Evolutionary conservation across 2,888 invertebrate species (phyloP).

Genomic region (Caenorhabditis wallacei): DNA sequence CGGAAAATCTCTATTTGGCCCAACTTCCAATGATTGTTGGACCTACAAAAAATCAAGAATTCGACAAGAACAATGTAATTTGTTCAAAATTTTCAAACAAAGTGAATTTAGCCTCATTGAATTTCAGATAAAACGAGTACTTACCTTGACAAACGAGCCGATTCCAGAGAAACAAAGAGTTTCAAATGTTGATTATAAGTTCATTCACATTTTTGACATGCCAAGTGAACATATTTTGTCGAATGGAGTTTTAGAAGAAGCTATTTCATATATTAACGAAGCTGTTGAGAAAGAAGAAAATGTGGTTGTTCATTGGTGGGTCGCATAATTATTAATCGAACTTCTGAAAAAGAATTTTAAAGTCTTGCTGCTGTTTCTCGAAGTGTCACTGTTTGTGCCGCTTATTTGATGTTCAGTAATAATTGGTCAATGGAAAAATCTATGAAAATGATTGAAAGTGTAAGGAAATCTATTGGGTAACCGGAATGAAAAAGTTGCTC

Average conservation of each 20-base stretch:
- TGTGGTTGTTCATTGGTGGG: conserved; percentile 57
- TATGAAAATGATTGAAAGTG: conserved; percentile 38
- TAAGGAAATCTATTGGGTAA: conserved; percentile 35
- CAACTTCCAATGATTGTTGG: conserved; percentile 47
- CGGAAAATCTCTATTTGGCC: conserved; percentile 48
- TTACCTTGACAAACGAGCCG: conserved; percentile 31
- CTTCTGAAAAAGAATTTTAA: conserved; percentile 7
- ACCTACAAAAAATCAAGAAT: conserved; percentile 14
- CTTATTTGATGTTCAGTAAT: conserved; percentile 40
- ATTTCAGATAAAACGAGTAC: conserved; percentile 43
- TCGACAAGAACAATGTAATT: conserved; percentile 40
- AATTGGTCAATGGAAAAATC: conserved; percentile 29
- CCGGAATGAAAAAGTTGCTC: neutral
- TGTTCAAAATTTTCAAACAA: no score
- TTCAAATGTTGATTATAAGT: conserved; percentile 41
- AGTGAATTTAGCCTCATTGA: neutral
- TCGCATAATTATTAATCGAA: neutral
- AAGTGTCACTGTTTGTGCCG: conserved; percentile 55
- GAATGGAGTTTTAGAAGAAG: conserved; percentile 43
- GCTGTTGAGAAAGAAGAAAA: conserved; percentile 37
- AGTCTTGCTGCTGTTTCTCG: conserved; percentile 53
- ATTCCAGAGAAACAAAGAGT: conserved; percentile 3
- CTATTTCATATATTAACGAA: conserved; percentile 19
- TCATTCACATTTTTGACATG: conserved; percentile 33
- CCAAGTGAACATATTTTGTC: conserved; percentile 34